Percentiles rank a stretch among this genome's conserved stretches.
These are phyloP conservation scores for Anoplolepis gracilipes DNA, from an alignment of 1,140 invertebrate species.

Conservation along the genomic window DNA sequence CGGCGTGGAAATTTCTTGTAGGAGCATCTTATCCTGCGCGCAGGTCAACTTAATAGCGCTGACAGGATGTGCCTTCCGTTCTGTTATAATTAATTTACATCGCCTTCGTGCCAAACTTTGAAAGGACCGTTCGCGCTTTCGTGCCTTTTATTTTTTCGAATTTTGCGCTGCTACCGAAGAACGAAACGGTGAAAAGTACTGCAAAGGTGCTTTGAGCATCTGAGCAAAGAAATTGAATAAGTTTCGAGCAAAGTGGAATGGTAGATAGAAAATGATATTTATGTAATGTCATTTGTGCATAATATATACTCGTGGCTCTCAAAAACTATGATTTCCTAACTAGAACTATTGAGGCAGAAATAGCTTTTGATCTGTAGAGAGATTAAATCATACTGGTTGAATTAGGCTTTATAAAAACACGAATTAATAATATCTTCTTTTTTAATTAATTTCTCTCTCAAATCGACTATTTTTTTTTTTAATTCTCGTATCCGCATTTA, in stretches of 20 bases:
- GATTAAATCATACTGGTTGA: background rate
- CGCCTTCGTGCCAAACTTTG: background rate
- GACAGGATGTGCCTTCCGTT: slow-evolving; percentile 26
- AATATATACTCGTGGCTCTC: background rate
- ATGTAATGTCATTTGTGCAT: slow-evolving; percentile 11
- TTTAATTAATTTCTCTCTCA: background rate
- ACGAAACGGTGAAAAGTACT: background rate
- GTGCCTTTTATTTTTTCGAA: slow-evolving; percentile 37
- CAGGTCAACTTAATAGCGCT: background rate
- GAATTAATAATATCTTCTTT: background rate
- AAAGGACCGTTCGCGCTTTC: background rate
- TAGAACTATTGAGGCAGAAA: background rate
- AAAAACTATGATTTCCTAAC: background rate
- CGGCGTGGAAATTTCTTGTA: slow-evolving; percentile 36
- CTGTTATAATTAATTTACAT: slow-evolving; percentile 49
- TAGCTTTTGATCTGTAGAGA: background rate
- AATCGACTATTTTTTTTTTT: background rate
- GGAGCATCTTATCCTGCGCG: slow-evolving; percentile 8
- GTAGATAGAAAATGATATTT: slow-evolving; percentile 6
- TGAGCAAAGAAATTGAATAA: slow-evolving; percentile 29
- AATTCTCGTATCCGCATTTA: background rate
- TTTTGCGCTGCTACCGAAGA: background rate
- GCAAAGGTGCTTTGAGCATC: slow-evolving; percentile 10
- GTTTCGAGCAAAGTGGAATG: slow-evolving; percentile 8
- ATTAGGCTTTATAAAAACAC: background rate